Percentiles rank a stretch among this genome's conserved stretches.
These are phyloP conservation scores for Alligator sinensis DNA, from an alignment of 2,113 vertebrate genomes.

Conservation along the genomic window DNA sequence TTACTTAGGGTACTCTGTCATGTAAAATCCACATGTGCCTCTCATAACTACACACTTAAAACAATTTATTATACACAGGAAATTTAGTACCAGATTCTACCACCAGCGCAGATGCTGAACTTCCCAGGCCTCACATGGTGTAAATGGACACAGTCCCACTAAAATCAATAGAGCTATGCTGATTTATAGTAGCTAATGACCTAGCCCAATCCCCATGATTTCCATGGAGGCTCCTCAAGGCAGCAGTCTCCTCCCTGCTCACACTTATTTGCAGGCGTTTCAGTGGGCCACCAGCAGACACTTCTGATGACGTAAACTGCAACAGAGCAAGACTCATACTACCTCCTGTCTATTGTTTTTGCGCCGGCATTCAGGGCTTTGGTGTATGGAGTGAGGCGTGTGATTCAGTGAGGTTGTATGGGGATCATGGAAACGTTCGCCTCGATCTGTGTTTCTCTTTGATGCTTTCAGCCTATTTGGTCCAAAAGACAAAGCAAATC, in stretches of 20 bases:
- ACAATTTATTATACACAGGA: not conserved
- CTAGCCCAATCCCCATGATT: not conserved
- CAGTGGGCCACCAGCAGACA: not conserved
- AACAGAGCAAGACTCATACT: not conserved
- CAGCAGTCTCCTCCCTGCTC: not conserved
- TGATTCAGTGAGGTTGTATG: not conserved
- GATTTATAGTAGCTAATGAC: not conserved
- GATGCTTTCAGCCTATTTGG: not conserved
- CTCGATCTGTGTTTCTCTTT: not conserved
- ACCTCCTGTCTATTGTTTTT: not conserved
- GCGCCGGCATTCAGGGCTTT: not conserved
- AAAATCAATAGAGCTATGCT: not conserved
- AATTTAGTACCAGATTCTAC: not conserved
- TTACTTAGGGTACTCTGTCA: not conserved
- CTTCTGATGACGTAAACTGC: not conserved
- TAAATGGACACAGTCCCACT: not conserved
- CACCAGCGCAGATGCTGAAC: not conserved
- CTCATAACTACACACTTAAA: not conserved
- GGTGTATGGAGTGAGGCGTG: not conserved
- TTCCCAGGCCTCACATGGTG: not conserved
- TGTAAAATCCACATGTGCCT: not conserved
- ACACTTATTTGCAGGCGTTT: not conserved
- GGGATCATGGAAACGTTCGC: not conserved
- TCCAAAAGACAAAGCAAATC: not conserved
- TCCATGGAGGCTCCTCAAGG: not conserved